A percentile compares a stretch with the other conserved stretches of the same genome.
Evolutionary conservation across 2,888 invertebrate genomes (phyloP).

Genomic region (Troides oblongomaculatus): DNA sequence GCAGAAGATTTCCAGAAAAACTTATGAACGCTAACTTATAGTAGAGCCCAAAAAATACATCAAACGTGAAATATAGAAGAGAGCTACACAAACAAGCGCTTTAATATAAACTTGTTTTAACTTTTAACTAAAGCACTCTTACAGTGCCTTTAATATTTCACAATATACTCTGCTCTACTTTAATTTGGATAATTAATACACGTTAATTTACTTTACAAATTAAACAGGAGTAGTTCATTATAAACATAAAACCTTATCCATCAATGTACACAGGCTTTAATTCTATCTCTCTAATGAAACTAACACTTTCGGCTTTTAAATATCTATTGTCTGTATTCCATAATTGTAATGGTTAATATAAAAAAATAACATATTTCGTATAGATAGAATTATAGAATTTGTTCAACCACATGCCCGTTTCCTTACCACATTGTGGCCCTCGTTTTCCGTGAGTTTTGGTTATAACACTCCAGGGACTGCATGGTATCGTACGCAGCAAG

Average conservation of each 20-base stretch:
- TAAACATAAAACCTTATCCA: background rate
- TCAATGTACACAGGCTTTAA: background rate
- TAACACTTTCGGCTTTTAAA: background rate
- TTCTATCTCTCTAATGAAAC: background rate
- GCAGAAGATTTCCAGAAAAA: no score
- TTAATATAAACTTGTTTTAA: slow-evolving; percentile 5
- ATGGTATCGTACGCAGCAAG: background rate
- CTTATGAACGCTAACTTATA: background rate
- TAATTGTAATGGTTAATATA: background rate
- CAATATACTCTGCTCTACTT: slow-evolving; percentile 4
- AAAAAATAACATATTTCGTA: background rate
- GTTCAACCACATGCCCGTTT: background rate
- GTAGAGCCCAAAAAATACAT: background rate
- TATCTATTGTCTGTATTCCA: background rate
- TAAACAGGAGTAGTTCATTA: background rate
- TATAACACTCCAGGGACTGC: slow-evolving; percentile 6
- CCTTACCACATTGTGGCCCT: background rate
- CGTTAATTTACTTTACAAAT: slow-evolving; percentile 11
- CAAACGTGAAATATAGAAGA: background rate
- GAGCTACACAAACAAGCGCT: background rate
- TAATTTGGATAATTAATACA: slow-evolving; percentile 16
- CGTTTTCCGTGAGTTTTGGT: slow-evolving; percentile 1
- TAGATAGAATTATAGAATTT: background rate
- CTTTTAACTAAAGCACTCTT: background rate
- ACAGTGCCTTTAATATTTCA: slow-evolving; percentile 11